phyloP scores from a whole-genome alignment of 2,113 vertebrate species.

The Agapornis roseicollis region DNA sequence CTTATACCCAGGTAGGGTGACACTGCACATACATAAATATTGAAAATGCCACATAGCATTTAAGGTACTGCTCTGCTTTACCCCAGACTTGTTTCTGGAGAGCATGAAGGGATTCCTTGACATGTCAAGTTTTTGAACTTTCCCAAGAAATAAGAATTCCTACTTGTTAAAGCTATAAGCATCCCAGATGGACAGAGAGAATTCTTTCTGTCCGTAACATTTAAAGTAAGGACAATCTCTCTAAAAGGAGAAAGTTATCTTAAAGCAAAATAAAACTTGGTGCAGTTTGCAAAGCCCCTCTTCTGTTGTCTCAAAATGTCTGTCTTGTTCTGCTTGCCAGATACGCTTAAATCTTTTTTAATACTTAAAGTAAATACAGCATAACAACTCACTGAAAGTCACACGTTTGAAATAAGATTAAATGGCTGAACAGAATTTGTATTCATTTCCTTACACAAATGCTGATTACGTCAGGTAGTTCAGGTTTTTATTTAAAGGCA shows the following conservation, averaged over 20 bases:
- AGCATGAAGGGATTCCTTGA: background rate
- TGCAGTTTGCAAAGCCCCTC: background rate
- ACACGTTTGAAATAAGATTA: background rate
- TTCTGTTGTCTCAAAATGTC: background rate
- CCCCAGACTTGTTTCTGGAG: background rate
- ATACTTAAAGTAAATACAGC: background rate
- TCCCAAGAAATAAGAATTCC: background rate
- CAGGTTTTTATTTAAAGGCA: background rate
- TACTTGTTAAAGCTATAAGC: background rate
- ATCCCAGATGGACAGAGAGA: background rate
- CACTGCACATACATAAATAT: background rate
- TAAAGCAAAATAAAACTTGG: background rate
- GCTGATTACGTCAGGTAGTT: background rate
- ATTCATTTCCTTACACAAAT: background rate
- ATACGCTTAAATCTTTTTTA: background rate
- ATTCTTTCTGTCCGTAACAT: background rate
- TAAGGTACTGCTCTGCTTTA: background rate
- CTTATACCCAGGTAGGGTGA: background rate
- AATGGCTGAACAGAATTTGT: background rate
- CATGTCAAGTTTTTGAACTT: background rate
- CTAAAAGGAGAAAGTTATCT: background rate
- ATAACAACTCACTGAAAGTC: background rate
- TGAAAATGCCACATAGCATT: background rate
- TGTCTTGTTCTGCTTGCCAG: background rate
- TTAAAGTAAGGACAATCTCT: background rate